A percentile compares a stretch with the other conserved stretches of the same genome.
phyloP scores from a whole-genome alignment of 2,797 vertebrate species.

The Tragopan temminckii region DNA sequence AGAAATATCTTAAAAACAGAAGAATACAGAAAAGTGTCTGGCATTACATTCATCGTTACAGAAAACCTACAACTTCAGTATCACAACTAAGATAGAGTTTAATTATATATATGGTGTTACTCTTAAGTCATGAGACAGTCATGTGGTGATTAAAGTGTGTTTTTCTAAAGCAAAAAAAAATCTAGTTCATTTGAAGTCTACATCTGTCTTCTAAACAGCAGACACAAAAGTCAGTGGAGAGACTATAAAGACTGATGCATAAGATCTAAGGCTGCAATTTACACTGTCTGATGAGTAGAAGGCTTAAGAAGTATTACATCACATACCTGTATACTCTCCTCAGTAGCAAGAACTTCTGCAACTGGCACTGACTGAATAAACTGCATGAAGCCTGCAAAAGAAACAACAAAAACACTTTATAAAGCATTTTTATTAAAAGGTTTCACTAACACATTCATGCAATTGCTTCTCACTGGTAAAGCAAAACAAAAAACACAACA shows the following conservation, averaged over 20 bases:
- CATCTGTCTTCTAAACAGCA: not conserved
- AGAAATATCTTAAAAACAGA: not conserved
- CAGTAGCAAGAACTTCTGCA: slow-evolving; percentile 95
- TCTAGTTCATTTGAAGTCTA: not conserved
- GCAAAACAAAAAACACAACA: fast-evolving
- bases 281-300: not conserved
- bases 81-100: not conserved
- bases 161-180: not conserved
- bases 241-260: not conserved
- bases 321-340: slow-evolving; percentile 96
- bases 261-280: not conserved
- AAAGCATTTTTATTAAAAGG: not conserved
- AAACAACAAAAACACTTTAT: not conserved
- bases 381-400: slow-evolving; percentile 94
- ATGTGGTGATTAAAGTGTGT: not conserved
- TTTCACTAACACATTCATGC: not conserved
- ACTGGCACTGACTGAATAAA: slow-evolving; percentile 99
- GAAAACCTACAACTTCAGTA: not conserved
- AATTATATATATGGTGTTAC: not conserved
- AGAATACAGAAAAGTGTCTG: not conserved
- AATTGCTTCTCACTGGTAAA: not conserved
- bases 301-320: not conserved
- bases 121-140: not conserved
- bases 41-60: not conserved
- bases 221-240: not conserved